Base-by-base conservation (phyloP, 2,888 invertebrate species). In the Melanchra persicariae region DNA sequence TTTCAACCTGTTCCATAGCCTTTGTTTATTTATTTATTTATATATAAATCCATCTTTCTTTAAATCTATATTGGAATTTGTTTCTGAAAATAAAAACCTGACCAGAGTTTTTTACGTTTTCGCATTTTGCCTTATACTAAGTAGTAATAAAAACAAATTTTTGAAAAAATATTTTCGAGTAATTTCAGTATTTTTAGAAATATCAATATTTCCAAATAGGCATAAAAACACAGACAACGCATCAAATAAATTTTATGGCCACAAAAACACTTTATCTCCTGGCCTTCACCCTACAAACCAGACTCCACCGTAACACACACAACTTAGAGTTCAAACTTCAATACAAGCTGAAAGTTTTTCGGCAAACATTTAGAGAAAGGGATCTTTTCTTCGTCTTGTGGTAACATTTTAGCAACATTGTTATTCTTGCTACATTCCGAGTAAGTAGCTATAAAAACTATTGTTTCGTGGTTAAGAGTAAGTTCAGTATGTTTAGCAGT, bases 271-370 rank as follows among this genome's bases (percentile, higher is more conserved):
- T 82, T 87, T 88, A 87, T 67, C 74, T 74, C 64, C 79, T 65
- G 47, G 64, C 65, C 57, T 67, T 75, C 71, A 82, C 76, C 63
- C 68, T 80, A 26, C 83, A 71, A 74, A 76, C 83, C 65, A 90
- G 90, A 89, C 65, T 84, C 79, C 63, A 87, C 89, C 85, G 81
- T 89, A 89, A 82, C 24, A 2, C 17, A 66, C 10, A 52, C 68
- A 60, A 74, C 63, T 85, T 86, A 91, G 83, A 85, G 89, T 87
- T 84, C 67, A 73, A 70, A 87, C 86, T 88, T 82, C 85, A 86
- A 85, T 79, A 71, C 71, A 67, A 49, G 26, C 37, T 22, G 15
- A 55, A 77, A 84, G 80, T 78, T 87, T 83, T 88, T 79, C 77
- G 64, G 68, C 30, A 58, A 79, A 68, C 85, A 86, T 82, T 76